Evolutionary conservation across 2,888 invertebrate species (phyloP), one percentile per base, ranked within the genome.

Genomic region (Perdita meconis): DNA sequence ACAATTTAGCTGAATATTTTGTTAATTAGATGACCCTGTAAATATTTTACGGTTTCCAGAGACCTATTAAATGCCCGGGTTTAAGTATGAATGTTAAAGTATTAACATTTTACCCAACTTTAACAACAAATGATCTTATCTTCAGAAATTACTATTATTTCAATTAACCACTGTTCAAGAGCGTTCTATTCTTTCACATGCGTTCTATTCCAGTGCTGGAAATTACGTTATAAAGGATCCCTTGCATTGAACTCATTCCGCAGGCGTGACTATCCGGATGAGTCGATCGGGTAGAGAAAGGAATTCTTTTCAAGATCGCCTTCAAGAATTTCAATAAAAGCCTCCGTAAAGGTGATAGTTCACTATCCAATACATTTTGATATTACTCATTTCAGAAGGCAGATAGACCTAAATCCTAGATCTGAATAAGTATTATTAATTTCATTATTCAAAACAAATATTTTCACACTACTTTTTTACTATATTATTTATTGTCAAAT

Each of bases 321-420:
- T 71, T 60, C 57, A 84, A 84, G 83, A 84, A 84, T 84, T 84
- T 84, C 83, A 84, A 84, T 84, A 84, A 84, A 82, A 78, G 77
- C 68, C 22, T 10, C 59, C 51, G 61, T 67, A 67, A 80, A 72
- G 71, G 42, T 60, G 71, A 74, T 74, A 76, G 76, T 76, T 73
- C 73, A 57, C 69, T 71, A 65, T 61, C 81, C 83, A 71, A 56
- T 83, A 74, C 73, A 70, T 81, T 81, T 81, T 79, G 63, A 79
- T 71, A 71, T 81, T 55, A 55, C 38, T 59, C 60, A 47, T 13
- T 16, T 40, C 1, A 40, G 44, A 40, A 56, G 47, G 22, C 60
- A 10, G 40, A 65, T 55, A 44, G 16, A 47, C 19, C 16, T 34
- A 55, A 8, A 63, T 40, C 56, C 60, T 16, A 5, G 22, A 12